These are phyloP conservation scores for Cardiocondyla obscurior DNA, from an alignment of 1,140 invertebrate species.

Conservation along the genomic window DNA sequence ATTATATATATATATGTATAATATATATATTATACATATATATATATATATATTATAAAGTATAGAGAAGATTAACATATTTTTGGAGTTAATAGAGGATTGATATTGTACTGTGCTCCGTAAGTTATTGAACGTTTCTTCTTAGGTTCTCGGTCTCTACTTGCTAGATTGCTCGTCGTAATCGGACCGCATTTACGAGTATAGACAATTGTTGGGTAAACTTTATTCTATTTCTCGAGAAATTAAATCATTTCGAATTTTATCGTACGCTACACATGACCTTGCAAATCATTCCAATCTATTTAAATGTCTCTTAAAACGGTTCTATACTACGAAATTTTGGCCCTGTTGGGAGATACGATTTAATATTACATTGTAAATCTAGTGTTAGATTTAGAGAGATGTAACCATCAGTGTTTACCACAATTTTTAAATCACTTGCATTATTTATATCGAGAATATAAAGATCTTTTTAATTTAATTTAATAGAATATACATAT, in stretches of 20 bases:
- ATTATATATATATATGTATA: too few relatives aligned
- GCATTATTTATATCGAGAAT: not conserved
- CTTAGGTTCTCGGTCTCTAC: slow-evolving; percentile 61
- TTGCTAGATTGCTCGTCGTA: slow-evolving; percentile 58
- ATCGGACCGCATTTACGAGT: slow-evolving; percentile 66
- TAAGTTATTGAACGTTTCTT: slow-evolving; percentile 68
- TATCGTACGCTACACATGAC: slow-evolving; percentile 7
- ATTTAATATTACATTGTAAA: not conserved
- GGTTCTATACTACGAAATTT: not conserved
- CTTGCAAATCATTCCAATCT: not conserved
- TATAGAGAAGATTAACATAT: slow-evolving; percentile 79
- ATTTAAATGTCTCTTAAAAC: not conserved
- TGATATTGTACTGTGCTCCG: slow-evolving; percentile 71
- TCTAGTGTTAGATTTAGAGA: not conserved
- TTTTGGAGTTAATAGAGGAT: slow-evolving; percentile 79
- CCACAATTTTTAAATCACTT: not conserved
- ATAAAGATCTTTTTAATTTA: slow-evolving; percentile 1
- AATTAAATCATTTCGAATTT: not conserved
- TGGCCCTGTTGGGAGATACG: not conserved
- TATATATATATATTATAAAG: too few relatives aligned
- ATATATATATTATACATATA: too few relatives aligned
- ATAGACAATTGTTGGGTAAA: slow-evolving; percentile 30
- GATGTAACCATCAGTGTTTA: not conserved
- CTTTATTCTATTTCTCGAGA: not conserved
- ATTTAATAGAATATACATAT: slow-evolving; percentile 27